Evolutionary conservation across 2,113 vertebrate genomes (phyloP), one percentile per base, ranked within the genome.

Genomic region (Vimba vimba): DNA sequence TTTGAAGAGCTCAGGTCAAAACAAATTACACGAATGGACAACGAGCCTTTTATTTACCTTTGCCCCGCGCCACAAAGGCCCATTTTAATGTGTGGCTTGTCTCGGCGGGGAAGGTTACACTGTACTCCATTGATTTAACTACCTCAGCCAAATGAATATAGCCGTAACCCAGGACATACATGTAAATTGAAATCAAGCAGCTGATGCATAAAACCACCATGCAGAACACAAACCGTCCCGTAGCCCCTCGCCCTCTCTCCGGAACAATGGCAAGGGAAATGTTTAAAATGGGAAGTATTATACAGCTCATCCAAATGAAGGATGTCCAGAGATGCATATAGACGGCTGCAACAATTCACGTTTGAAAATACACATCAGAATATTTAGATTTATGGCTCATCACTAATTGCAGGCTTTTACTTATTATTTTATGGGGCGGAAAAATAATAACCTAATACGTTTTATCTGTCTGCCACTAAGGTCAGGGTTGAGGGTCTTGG

Each of bases 51-150:
- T 90, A 74, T 79, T 83, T 92, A 93, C 92, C 91, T 92, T 76
- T 59, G 81, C 13, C 92, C 93, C 93, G 92, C 90, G 86, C 76
- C 92, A 89, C 93, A 90, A 91, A 84, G 88, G 86, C 89, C 66
- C 0, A 83, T 91, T 89, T 92, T 93, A 93, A 94, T 91, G 88
- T 87, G 89, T 91, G 87, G 86, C 91, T 90, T 93, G 94, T 94
- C 93, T 93, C 88, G 90, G 91, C 82, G 84, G 92, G 91, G 91
- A 93, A 95, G 92, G 93, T 94, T 94, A 93, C 89, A 93, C 93
- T 93, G 92, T 93, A 92, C 92, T 92, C 91, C 94, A 95, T 94
- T 96, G 95, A 97, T 97, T 97, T 96, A 96, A 96, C 95, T 94
- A 94, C 92, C 93, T 90, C 91, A 93, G 92, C 93, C 94, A 94